Conservation (phyloP, 2,797 vertebrate species). For the Hyperoplus immaculatus region DNA sequence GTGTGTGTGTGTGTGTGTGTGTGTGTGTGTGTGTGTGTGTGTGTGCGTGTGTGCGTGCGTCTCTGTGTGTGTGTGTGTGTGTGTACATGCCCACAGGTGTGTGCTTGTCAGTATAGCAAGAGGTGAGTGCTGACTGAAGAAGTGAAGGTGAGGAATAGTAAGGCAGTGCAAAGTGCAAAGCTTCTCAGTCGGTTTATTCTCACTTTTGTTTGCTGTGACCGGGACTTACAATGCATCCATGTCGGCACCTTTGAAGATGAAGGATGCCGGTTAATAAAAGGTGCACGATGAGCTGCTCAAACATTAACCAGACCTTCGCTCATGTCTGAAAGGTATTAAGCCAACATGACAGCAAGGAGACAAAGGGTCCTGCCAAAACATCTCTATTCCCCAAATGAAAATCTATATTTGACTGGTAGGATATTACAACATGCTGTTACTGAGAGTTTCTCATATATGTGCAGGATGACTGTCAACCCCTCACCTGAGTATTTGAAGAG, state of each 20-base stretch:
- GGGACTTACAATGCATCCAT: constrained; percentile 40
- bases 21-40: too few species aligned
- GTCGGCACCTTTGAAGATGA: constrained; percentile 88
- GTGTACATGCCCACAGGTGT: constrained; percentile 3
- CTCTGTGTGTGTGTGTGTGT: not conserved
- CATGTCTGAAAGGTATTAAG: constrained; percentile 36
- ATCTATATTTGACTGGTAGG: not conserved
- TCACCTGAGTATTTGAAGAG: not conserved
- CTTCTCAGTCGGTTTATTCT: constrained; percentile 78
- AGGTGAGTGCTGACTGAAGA: constrained; percentile 23
- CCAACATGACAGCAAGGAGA: constrained; percentile 32
- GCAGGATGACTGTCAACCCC: not conserved
- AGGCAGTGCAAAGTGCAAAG: constrained; percentile 77
- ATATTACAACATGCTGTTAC: not conserved
- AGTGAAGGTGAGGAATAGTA: constrained; percentile 33
- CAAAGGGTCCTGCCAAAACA: constrained; percentile 7
- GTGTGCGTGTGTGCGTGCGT: not conserved
- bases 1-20: not conserved
- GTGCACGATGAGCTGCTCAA: constrained; percentile 81
- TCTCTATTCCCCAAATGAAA: constrained; percentile 4
- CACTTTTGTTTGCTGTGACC: constrained; percentile 82
- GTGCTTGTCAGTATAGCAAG: constrained; percentile 4
- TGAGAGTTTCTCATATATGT: too few species aligned
- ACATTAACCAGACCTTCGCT: constrained; percentile 88
- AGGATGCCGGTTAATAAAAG: constrained; percentile 85